Evolutionary conservation across 2,113 vertebrate genomes (phyloP).

Genomic region (Cephalopholis sonnerati): DNA sequence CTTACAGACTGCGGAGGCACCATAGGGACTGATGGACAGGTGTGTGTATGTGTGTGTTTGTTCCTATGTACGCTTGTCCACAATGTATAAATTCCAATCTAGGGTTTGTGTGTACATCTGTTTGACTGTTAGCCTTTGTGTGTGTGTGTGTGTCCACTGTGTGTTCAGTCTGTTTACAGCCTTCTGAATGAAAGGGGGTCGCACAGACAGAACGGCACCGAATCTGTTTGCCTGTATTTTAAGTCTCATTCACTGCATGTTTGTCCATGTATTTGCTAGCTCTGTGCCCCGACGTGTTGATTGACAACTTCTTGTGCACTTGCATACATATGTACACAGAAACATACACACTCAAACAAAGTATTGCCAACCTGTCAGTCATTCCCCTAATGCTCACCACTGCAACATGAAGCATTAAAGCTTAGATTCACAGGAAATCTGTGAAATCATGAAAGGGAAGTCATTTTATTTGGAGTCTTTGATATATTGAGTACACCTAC

Average conservation of each 20-base stretch:
- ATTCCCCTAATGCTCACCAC: constrained; percentile 12
- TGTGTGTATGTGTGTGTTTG: constrained; percentile 60
- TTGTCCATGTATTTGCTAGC: constrained; percentile 25
- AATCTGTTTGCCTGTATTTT: constrained; percentile 58
- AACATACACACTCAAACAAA: constrained; percentile 23
- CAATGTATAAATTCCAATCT: constrained; percentile 46
- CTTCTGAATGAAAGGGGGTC: constrained; percentile 8
- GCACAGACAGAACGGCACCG: constrained; percentile 56
- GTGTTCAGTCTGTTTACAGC: constrained; percentile 61
- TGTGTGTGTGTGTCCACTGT: constrained; percentile 35
- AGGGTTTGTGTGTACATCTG: constrained; percentile 53
- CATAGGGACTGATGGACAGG: constrained; percentile 88
- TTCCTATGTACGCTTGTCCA: constrained; percentile 30
- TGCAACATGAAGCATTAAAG: constrained; percentile 10
- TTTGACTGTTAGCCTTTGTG: constrained; percentile 31
- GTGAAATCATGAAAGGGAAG: constrained; percentile 10
- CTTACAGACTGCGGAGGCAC: constrained; percentile 93
- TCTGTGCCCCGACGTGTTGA: constrained; percentile 8
- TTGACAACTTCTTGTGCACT: constrained; percentile 8
- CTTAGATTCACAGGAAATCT: constrained; percentile 31
- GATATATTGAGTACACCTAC: not conserved
- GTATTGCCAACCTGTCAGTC: constrained; percentile 13
- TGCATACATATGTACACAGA: constrained; percentile 14
- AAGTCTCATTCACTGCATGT: constrained; percentile 40
- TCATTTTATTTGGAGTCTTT: not conserved